Evolutionary conservation across 2,113 vertebrate genomes (phyloP), one percentile per base, ranked within the genome.

Genomic region (Actinemys pallida): DNA sequence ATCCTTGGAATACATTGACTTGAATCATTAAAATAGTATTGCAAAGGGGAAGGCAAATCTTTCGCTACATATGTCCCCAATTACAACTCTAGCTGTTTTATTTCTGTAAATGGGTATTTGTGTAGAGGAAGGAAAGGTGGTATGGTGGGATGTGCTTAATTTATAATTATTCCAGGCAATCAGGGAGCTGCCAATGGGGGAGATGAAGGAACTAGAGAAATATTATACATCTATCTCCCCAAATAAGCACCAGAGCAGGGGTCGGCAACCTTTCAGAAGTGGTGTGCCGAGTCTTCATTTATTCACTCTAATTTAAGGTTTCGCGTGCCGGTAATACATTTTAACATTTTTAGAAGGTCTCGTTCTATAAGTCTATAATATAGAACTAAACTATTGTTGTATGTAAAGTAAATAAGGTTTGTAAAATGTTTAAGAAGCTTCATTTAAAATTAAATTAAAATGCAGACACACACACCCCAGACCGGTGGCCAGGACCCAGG

Each of bases 1-100:
- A 92, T 93, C 76, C 52, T 80, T 45, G 25, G 76, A 39, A 90
- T 93, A 52, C 14, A 83, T 96, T 90, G 92, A 84, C 8, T 90
- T 54, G 5, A 45, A 22, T 84, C 7, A 6, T 83, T 87, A 72
- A 87, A 96, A 87, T 7, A 39, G 25, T 31, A 59, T 45, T 45
- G 39, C 14, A 79, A 86, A 59, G 49, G 35, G 27, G 87, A 76
- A 54, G 69, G 35, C 20, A 20, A 69, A 79, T 83, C 20, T 25
- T 72, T 54, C 52, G 35, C 25, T 59, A 7, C 1, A 52, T 47
- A 10, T 3, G 31, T 45, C 52, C 49, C 52, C 83, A 78, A 10
- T 75, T 50, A 52, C 27, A 45, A 91, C 9, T 14, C 2, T 31
- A 10, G 4, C 24, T 42, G 8, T 86, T n/a, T n/a, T 47, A 8